These are phyloP conservation scores for Andricus grossulariae DNA, from an alignment of 1,140 invertebrate species.

Conservation along the genomic window DNA sequence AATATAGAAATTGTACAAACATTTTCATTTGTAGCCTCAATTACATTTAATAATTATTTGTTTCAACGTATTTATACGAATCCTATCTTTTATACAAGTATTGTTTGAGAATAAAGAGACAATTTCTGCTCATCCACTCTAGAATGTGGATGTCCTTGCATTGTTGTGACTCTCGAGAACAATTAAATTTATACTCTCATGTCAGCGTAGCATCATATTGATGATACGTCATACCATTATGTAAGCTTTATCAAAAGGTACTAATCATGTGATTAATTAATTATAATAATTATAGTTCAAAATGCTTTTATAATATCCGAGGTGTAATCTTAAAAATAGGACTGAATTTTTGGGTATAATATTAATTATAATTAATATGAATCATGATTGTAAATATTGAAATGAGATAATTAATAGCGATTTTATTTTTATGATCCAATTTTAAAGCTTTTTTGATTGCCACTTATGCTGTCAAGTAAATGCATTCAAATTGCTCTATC, in stretches of 20 bases:
- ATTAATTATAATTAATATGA: no score
- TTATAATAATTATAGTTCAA: not conserved
- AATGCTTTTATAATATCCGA: no score
- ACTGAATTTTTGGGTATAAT: no score
- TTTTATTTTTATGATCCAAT: not conserved
- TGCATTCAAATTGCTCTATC: not conserved
- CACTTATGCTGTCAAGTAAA: not conserved
- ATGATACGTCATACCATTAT: not conserved
- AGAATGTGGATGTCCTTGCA: constrained; percentile 30
- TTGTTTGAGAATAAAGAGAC: constrained; percentile 1
- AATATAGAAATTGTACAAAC: no score
- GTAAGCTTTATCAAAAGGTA: constrained; percentile 2
- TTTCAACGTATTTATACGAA: not conserved
- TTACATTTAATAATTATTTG: not conserved
- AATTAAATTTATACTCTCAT: constrained; percentile 7
- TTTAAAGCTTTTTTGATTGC: not conserved
- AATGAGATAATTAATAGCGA: not conserved
- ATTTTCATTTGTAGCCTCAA: no score
- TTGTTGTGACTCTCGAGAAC: not conserved
- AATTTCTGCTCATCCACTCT: not conserved
- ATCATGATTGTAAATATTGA: no score
- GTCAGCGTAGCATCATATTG: not conserved
- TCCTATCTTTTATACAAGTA: not conserved
- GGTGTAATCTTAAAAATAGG: no score
- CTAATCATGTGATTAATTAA: constrained; percentile 21